phyloP scores from a whole-genome alignment of 2,888 invertebrate species.

The Smittia sp. region DNA sequence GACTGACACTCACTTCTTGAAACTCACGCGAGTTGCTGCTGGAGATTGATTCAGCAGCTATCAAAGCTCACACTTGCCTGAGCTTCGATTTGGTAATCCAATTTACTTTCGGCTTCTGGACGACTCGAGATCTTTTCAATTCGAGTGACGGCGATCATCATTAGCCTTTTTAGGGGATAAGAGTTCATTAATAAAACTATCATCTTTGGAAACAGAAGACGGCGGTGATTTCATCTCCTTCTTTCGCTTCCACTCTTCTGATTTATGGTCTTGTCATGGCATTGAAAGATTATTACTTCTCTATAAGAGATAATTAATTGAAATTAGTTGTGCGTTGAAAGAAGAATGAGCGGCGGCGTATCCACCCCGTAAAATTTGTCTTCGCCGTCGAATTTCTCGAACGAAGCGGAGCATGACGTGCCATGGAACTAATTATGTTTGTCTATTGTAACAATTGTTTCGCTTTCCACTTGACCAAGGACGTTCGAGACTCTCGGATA shows the following conservation, averaged over 20 bases:
- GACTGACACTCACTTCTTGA: no score
- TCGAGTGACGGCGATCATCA: not conserved
- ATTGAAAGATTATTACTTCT: conserved; percentile 26
- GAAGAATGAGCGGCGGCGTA: not conserved
- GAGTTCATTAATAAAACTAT: conserved; percentile 9
- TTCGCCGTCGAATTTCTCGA: not conserved
- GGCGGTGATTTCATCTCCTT: not conserved
- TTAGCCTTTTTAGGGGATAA: conserved; percentile 18
- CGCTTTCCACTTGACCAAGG: not conserved
- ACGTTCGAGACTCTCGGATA: not conserved
- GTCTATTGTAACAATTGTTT: not conserved
- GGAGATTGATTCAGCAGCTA: no score
- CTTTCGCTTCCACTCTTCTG: not conserved
- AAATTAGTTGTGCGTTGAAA: conserved; percentile 29
- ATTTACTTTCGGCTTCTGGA: not conserved
- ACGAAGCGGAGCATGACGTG: not conserved
- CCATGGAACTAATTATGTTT: not conserved
- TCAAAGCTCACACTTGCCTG: no score
- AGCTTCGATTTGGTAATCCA: conserved; percentile 10
- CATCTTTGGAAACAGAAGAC: not conserved
- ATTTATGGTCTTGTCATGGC: conserved; percentile 26
- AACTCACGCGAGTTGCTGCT: no score
- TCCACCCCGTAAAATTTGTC: conserved; percentile 4
- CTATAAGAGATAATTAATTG: conserved; percentile 39
- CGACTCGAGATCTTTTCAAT: not conserved